Percentiles rank a stretch among this genome's conserved stretches.
phyloP scores from a whole-genome alignment of 2,888 invertebrate genomes.

The Choreutis nemorana region DNA sequence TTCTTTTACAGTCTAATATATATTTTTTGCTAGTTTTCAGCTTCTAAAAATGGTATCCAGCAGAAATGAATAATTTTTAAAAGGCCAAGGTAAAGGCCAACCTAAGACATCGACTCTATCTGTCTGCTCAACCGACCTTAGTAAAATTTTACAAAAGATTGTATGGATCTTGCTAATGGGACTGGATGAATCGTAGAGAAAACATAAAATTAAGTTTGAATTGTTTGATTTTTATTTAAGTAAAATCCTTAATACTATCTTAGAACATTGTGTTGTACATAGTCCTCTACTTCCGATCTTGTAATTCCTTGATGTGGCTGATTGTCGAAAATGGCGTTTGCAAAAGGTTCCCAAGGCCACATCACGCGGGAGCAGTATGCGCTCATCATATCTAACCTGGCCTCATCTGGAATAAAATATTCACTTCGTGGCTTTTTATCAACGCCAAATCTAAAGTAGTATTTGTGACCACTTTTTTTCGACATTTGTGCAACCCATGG shows the following conservation, averaged over 20 bases:
- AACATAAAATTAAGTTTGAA: background rate
- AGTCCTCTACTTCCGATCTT: constrained; percentile 33
- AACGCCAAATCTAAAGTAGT: constrained; percentile 34
- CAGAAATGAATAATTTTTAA: no score
- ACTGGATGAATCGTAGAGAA: background rate
- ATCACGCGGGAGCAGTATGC: constrained; percentile 29
- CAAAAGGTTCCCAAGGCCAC: constrained; percentile 48
- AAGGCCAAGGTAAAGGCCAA: no score
- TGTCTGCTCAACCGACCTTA: no score
- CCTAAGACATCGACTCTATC: no score
- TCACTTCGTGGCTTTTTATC: constrained; percentile 35
- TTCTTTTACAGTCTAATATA: no score
- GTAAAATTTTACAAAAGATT: no score
- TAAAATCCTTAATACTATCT: constrained; percentile 10
- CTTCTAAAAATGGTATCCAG: no score
- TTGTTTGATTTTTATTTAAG: background rate
- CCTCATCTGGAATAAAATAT: constrained; percentile 34
- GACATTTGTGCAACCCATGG: constrained; percentile 54
- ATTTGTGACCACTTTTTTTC: constrained; percentile 37
- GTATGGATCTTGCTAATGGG: no score
- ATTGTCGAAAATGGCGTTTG: constrained; percentile 36
- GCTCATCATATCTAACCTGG: constrained; percentile 34
- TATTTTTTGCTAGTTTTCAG: no score
- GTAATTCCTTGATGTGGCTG: constrained; percentile 25
- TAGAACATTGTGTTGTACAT: constrained; percentile 21